Evolutionary conservation across 2,113 vertebrate genomes (phyloP).

Genomic region (Macquaria australasica): DNA sequence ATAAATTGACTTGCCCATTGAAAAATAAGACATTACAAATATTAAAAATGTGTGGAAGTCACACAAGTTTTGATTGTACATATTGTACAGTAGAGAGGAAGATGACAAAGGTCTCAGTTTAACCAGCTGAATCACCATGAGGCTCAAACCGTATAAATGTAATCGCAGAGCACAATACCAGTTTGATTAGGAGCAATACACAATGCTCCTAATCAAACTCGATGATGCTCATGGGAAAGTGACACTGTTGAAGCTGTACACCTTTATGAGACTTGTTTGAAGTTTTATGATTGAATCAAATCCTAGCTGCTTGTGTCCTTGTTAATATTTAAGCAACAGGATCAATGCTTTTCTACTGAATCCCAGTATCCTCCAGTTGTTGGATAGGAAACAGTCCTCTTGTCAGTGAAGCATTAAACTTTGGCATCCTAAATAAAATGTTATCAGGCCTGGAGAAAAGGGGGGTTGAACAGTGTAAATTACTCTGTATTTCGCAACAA

Average conservation of each 20-base stretch:
- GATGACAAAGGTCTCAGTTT: background rate
- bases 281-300: slow-evolving; percentile 32
- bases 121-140: background rate
- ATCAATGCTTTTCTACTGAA: background rate
- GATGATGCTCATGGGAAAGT: background rate
- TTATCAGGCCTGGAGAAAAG: slow-evolving; percentile 8
- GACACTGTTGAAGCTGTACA: background rate
- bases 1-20: background rate
- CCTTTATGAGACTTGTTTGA: slow-evolving; percentile 40
- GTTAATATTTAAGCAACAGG: slow-evolving; percentile 38
- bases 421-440: background rate
- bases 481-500: slow-evolving; percentile 15
- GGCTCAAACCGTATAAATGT: background rate
- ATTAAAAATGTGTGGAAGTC: background rate
- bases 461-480: background rate
- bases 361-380: background rate
- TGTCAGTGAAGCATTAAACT: background rate
- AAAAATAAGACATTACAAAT: background rate
- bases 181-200: background rate
- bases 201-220: background rate
- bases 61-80: background rate
- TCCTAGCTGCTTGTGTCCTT: background rate
- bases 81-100: background rate
- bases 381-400: background rate
- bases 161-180: background rate